Conservation (phyloP, 2,888 invertebrate genomes). For the Crioceris asparagi region DNA sequence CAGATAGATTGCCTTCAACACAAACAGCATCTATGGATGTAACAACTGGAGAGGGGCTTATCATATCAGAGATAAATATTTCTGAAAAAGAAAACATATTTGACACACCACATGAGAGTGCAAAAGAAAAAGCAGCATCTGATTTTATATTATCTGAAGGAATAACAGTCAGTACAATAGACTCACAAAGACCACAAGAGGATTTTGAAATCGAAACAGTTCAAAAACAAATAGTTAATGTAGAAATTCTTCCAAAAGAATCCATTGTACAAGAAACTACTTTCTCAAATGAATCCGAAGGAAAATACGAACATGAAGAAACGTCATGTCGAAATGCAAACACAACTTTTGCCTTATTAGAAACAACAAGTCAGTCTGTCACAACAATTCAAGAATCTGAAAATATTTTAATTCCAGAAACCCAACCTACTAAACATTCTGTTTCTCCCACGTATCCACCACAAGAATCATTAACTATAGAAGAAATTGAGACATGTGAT, state of each 20-base stretch:
- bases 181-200: conserved; percentile 54
- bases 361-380: conserved; percentile 47
- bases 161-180: conserved; percentile 49
- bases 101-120: conserved; percentile 33
- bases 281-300: conserved; percentile 50
- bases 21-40: conserved; percentile 52
- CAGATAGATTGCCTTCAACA: conserved; percentile 47
- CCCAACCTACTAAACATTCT: conserved; percentile 41
- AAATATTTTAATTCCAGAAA: conserved; percentile 42
- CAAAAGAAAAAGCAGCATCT: conserved; percentile 40
- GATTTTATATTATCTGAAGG: conserved; percentile 44
- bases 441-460: conserved; percentile 51
- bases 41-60: conserved; percentile 49
- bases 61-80: conserved; percentile 44
- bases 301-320: conserved; percentile 37
- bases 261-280: conserved; percentile 49
- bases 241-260: conserved; percentile 51
- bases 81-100: conserved; percentile 59
- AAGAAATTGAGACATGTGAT: conserved; percentile 49
- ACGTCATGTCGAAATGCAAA: conserved; percentile 39
- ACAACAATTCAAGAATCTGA: conserved; percentile 59
- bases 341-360: conserved; percentile 44
- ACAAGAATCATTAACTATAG: conserved; percentile 49
- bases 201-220: conserved; percentile 39
- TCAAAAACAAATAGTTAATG: conserved; percentile 44